Conservation (phyloP, 2,888 invertebrate genomes). For the Drosophila mimetica region DNA sequence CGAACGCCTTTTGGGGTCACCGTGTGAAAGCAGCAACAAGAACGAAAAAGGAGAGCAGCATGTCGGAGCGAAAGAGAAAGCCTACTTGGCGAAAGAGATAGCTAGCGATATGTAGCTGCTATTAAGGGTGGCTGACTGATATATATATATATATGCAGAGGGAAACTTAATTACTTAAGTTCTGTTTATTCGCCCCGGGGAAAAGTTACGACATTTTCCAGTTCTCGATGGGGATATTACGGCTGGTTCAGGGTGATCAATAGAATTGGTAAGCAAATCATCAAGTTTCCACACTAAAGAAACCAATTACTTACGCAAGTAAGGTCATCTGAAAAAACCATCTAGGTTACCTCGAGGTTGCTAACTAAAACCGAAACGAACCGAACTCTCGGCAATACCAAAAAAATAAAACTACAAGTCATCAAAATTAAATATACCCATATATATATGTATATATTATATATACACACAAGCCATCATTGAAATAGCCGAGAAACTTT, state of each 20-base stretch:
- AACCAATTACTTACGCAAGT: constrained; percentile 54
- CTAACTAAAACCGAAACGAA: constrained; percentile 56
- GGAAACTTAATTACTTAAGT: constrained; percentile 53
- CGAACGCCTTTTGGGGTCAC: constrained; percentile 51
- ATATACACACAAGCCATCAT: constrained; percentile 34
- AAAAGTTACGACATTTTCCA: constrained; percentile 36
- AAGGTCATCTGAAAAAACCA: constrained; percentile 60
- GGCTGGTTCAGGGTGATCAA: constrained; percentile 21
- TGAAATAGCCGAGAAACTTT: constrained; percentile 40
- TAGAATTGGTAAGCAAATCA: constrained; percentile 45
- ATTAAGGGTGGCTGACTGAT: constrained; percentile 32
- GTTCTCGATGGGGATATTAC: constrained; percentile 3
- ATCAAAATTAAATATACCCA: constrained; percentile 57
- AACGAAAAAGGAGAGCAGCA: constrained; percentile 33
- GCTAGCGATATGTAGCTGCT: neutral
- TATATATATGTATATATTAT: constrained; percentile 9
- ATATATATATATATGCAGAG: constrained; percentile 4
- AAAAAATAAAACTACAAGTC: constrained; percentile 56
- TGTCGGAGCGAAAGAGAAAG: constrained; percentile 19
- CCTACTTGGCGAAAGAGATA: constrained; percentile 8
- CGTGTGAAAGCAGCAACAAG: constrained; percentile 30
- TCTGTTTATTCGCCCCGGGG: constrained; percentile 38
- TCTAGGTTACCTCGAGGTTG: constrained; percentile 70
- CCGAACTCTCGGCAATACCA: constrained; percentile 16
- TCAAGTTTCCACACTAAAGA: constrained; percentile 21